Conservation (phyloP, 2,113 vertebrate genomes). For the Bufo gargarizans region DNA sequence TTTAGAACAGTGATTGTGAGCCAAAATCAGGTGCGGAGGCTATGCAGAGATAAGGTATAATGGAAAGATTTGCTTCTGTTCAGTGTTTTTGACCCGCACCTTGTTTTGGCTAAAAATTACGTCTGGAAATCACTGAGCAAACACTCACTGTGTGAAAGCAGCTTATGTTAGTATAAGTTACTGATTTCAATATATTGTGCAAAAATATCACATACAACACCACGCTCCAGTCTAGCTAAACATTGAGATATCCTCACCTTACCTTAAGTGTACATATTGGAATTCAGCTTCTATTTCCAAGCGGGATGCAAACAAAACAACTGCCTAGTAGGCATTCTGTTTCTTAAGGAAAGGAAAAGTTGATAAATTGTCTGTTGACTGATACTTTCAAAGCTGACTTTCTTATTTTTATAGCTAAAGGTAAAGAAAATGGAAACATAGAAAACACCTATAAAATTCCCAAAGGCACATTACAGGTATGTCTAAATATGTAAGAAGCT, state of each 20-base stretch:
- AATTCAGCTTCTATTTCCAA: not conserved
- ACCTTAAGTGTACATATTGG: not conserved
- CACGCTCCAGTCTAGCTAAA: not conserved
- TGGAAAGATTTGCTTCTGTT: too few relatives aligned
- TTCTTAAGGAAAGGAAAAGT: not conserved
- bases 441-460: conserved; percentile 76
- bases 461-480: conserved; percentile 73
- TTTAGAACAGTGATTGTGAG: too few relatives aligned
- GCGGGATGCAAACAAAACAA: not conserved
- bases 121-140: too few relatives aligned
- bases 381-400: not conserved
- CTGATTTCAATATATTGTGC: not conserved
- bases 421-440: conserved; percentile 74
- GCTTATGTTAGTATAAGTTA: not conserved
- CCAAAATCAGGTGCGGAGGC: too few relatives aligned
- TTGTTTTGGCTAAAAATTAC: too few relatives aligned
- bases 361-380: conserved; percentile 1
- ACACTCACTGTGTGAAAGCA: too few relatives aligned
- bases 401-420: conserved; percentile 71
- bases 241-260: not conserved
- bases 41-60: too few relatives aligned
- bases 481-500: conserved; percentile 22
- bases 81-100: too few relatives aligned
- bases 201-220: not conserved
- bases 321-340: not conserved